phyloP scores from a whole-genome alignment of 2,888 invertebrate species.

The Malacosoma neustria region DNA sequence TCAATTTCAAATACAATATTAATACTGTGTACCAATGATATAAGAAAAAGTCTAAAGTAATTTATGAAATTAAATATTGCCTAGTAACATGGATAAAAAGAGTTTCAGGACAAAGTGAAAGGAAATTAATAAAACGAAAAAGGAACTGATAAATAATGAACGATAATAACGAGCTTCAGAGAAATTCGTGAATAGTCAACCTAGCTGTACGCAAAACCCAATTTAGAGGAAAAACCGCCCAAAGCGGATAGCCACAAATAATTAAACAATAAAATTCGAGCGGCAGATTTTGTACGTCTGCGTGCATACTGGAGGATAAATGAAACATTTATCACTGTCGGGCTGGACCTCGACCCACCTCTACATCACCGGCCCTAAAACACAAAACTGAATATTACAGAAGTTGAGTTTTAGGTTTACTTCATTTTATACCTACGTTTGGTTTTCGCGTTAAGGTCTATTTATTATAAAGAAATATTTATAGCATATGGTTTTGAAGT shows the following conservation, averaged over 20 bases:
- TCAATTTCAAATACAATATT: no score
- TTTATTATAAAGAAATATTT: no score
- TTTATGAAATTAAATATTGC: no score
- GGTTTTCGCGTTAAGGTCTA: no score
- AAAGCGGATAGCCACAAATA: conserved; percentile 16
- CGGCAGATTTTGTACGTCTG: conserved; percentile 36
- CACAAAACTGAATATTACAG: no score
- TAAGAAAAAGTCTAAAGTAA: no score
- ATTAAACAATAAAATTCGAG: conserved; percentile 43
- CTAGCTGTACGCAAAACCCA: not conserved
- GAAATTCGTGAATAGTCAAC: not conserved
- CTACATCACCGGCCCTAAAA: conserved; percentile 27
- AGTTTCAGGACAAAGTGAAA: not conserved
- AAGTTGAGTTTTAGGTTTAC: no score
- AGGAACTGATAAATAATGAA: not conserved
- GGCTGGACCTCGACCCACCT: conserved; percentile 32
- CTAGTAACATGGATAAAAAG: no score
- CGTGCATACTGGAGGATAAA: conserved; percentile 47
- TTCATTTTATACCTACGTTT: no score
- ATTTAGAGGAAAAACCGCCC: conserved; percentile 2
- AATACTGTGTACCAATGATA: no score
- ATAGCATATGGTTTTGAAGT: no score
- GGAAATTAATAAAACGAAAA: not conserved
- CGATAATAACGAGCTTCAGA: not conserved
- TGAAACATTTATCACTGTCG: conserved; percentile 68